Evolutionary conservation across 2,888 invertebrate species (phyloP).

Genomic region (Nebria salina): DNA sequence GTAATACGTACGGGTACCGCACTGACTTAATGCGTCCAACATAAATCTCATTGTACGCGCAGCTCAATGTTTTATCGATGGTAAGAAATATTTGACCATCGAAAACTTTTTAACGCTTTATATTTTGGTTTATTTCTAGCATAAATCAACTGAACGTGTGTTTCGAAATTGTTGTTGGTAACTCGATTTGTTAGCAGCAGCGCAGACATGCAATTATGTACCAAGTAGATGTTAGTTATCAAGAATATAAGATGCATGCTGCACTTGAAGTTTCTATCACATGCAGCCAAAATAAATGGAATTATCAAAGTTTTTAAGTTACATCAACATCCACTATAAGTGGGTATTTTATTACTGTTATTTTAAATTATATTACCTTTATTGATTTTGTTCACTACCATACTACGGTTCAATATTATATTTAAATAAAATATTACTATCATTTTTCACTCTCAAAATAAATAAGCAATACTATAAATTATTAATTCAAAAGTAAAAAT

Average conservation of each 20-base stretch:
- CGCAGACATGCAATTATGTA: no score
- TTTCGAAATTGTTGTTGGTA: neutral
- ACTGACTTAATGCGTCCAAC: constrained; percentile 8
- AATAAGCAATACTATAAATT: no score
- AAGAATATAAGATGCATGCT: no score
- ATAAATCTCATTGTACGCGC: constrained; percentile 14
- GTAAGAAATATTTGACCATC: neutral
- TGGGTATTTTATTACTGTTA: no score
- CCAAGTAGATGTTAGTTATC: no score
- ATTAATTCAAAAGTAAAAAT: no score
- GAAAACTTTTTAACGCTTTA: neutral
- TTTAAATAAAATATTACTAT: no score
- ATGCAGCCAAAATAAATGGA: neutral
- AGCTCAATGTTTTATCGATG: neutral
- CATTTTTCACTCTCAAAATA: no score
- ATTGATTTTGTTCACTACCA: no score
- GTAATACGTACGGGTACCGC: constrained; percentile 6
- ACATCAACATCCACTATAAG: neutral
- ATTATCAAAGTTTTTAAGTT: neutral
- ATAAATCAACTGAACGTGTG: neutral
- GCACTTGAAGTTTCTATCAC: neutral
- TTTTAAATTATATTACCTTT: no score
- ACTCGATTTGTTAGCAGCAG: neutral
- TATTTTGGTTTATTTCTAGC: neutral
- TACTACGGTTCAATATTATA: no score